Percentiles rank a stretch among this genome's conserved stretches.
Evolutionary conservation across 2,113 vertebrate species (phyloP).

Genomic region (Octodon degus): DNA sequence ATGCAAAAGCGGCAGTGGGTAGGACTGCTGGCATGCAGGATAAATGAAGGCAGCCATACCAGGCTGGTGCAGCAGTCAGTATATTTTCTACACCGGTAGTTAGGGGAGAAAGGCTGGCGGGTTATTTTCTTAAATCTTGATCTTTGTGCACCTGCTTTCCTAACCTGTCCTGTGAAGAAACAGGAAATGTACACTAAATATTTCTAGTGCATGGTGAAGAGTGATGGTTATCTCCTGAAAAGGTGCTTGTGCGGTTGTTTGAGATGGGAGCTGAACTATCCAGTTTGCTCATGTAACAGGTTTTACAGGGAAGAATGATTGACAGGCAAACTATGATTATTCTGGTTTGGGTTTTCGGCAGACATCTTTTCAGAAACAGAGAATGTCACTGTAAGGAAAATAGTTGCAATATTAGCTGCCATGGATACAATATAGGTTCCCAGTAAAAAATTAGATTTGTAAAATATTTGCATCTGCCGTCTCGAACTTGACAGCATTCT

Average conservation of each 20-base stretch:
- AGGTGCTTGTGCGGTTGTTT: not conserved
- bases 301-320: conserved; percentile 44
- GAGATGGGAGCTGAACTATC: not conserved
- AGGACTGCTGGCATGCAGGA: not conserved
- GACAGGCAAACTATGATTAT: conserved; percentile 23
- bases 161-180: conserved; percentile 39
- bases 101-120: not conserved
- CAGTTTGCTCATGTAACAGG: not conserved
- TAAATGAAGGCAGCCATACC: not conserved
- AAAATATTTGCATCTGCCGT: not conserved
- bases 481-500: conserved; percentile 8
- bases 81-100: not conserved
- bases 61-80: not conserved
- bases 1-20: not conserved
- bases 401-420: conserved; percentile 17
- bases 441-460: not conserved
- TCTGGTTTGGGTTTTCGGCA: conserved; percentile 2
- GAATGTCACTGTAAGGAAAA: conserved; percentile 25
- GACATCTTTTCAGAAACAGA: conserved; percentile 12
- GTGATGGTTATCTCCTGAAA: not conserved
- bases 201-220: not conserved
- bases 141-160: conserved; percentile 18
- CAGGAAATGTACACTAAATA: not conserved
- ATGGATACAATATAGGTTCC: conserved; percentile 41
- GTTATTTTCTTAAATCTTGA: conserved; percentile 12